Evolutionary conservation across 2,797 vertebrate species (phyloP), one percentile per base, ranked within the genome.

Genomic region (Anas bahamensis): DNA sequence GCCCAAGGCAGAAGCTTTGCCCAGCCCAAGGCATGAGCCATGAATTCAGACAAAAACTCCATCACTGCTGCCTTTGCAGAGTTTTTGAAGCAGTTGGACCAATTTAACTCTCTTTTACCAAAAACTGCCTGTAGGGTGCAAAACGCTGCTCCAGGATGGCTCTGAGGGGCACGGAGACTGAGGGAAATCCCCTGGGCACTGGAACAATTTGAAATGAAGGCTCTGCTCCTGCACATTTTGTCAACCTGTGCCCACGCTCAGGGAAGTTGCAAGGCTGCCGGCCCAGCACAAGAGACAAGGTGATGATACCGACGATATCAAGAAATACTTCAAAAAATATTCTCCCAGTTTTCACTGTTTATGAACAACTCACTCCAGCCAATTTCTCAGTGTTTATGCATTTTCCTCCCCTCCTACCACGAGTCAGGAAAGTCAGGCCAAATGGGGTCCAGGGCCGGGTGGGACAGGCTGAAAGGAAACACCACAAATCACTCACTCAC

Each of bases 1-100:
- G 82, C 86, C 89, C 57, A 31, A 83, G 76, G 82, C 68, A 83
- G 83, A 89, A 83, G 53, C 90, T 83, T 60, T 69, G 72, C 78
- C 18, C 68, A 86, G 83, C 74, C 57, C 86, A 88, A 87, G 71
- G 86, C 61, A 84, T 31, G 75, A 53, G 24, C 11, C 15, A 2
- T 11, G 42, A 37, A 53, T 60, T 89, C 56, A 7, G 11, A 59
- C 18, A 48, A 83, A 66, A 81, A 69, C 52, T 71, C 22, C 3
- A 2, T 48, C 4, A 0, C 37, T 7, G 26, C n/a, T 12, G 79
- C 22, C 39, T 86, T 76, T 10, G 35, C 22, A 17, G 46, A 59
- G 35, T 84, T 84, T 31, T 52, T 75, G 35, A 86, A 83, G 53
- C 26, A 61, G 33, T 55, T 5, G 7, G 48, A 81, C 73, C 29